Conservation (phyloP, 2,797 vertebrate genomes). For the Argyrosomus regius region DNA sequence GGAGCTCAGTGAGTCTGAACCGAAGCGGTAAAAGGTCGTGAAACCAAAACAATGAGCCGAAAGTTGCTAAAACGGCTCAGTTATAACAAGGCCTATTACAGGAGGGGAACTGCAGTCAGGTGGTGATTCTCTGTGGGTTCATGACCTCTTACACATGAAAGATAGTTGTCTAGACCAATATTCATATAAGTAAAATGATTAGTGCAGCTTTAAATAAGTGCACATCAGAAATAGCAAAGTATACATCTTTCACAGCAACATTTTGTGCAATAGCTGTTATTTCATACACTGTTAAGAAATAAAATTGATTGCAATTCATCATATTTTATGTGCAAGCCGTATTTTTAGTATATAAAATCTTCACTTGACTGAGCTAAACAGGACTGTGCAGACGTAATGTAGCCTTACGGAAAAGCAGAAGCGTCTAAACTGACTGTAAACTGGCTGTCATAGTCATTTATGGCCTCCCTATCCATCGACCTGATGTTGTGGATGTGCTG, state of each 20-base stretch:
- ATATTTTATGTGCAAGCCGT: slow-evolving; percentile 5
- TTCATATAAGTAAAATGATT: not conserved
- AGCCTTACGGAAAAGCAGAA: slow-evolving; percentile 61
- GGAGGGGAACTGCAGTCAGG: not conserved
- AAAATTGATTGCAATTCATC: not conserved
- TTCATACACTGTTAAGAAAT: not conserved
- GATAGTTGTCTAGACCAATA: not conserved
- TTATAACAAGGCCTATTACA: not conserved
- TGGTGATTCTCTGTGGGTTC: not conserved
- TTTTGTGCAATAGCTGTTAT: not conserved
- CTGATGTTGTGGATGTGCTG: slow-evolving; percentile 77
- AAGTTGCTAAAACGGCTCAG: not conserved
- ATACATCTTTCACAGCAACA: not conserved
- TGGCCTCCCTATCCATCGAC: slow-evolving; percentile 66
- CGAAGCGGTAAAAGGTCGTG: not conserved
- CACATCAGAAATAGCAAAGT: slow-evolving; percentile 5
- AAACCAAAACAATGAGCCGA: slow-evolving; percentile 7
- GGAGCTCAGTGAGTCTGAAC: not conserved
- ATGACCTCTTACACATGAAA: not conserved
- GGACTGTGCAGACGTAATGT: slow-evolving; percentile 56
- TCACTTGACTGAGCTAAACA: slow-evolving; percentile 31
- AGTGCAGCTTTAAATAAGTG: not conserved
- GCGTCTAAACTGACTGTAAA: slow-evolving; percentile 74
- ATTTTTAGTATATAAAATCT: slow-evolving; percentile 8
- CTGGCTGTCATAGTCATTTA: slow-evolving; percentile 78